Evolutionary conservation across 2,888 invertebrate genomes (phyloP), one percentile per base, ranked within the genome.

Genomic region (Thyatira batis): DNA sequence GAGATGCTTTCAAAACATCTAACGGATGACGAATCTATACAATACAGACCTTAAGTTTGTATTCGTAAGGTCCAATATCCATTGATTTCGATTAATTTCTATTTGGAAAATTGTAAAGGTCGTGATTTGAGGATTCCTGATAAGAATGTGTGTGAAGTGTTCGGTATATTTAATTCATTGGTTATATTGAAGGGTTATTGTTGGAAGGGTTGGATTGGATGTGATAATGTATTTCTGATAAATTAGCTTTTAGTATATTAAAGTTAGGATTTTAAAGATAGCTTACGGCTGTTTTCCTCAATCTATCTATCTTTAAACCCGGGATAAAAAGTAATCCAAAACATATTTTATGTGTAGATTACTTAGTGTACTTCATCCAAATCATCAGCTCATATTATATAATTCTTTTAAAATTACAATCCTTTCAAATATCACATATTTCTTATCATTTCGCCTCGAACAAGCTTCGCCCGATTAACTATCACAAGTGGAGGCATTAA

Each of bases 51-150:
- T 55, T 67, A 66, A 50, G 0, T 0, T 0, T 21, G 13, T 51
- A 11, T 20, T 1, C 3, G 27, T 53, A 63, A 51, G 57, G 58
- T 48, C 52, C 20, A 54, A 53, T 50, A 59, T 60, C 30, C 21
- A 30, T 43, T 55, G 60, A 9, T 48, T 11, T 10, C 20, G 48
- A 50, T 55, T 56, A 58, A 66, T 71, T 69, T 67, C 63, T 69
- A 56, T 58, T 53, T 61, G 61, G 71, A 69, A 77, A 71, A 74
- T 77, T 68, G 68, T 66, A 65, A 75, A 73, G 71, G 70, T 68
- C 69, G 69, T 73, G 68, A 77, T 74, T 73, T 39, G 13, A 72
- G 74, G 65, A 70, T 67, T 69, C 60, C 59, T 66, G 76, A 79
- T 78, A 78, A 76, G 72, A 71, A 73, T 74, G 73, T 69, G 53